Evolutionary conservation across 1,140 invertebrate species (phyloP), one percentile per base, ranked within the genome.

Genomic region (Tetramorium alpestre): DNA sequence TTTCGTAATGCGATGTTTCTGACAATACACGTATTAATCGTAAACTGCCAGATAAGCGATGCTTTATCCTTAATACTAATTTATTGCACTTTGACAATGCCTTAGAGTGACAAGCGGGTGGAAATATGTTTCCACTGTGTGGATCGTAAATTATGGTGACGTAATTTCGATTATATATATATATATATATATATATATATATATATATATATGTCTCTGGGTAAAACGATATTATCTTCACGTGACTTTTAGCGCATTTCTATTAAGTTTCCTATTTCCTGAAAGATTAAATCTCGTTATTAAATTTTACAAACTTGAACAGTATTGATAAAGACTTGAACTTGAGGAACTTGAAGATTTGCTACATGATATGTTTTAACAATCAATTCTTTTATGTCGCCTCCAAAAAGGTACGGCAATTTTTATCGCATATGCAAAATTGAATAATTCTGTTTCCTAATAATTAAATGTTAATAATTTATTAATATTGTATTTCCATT

Each of bases 91-190:
- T 78, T 65, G n/a, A 22, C 13, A 28, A 78, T 65, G 41, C 33
- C 10, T n/a, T n/a, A 49, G 8, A 65, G 13, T 47, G 22, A 5
- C 13, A 5, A 47, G n/a, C 44, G 16, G 18, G 16, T 41, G 62
- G 22, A 22, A 62, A 70, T 58, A 81, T 49, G 16, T 81, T 56
- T 44, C 18, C 22, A 54, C 7, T 25, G 49, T 25, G 49, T 38
- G 33, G 38, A 25, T 11, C 38, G 38, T 82, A 82, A 72, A 58
- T 82, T 13, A 72, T 16, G 18, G 8, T 82, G 51, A 70, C 64
- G 78, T 72, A 82, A 82, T 82, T 82, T 82, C 11, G 22, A 72
- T 41, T 70, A 25, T 70, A 49, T 58, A 44, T 28, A 70, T 22
- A 49, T 58, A 44, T 28, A 70, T 22, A 49, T 58, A 44, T 28